A percentile compares a stretch with the other conserved stretches of the same genome.
Evolutionary conservation across 2,797 vertebrate genomes (phyloP).

Genomic region (Pachyuromys duprasi): DNA sequence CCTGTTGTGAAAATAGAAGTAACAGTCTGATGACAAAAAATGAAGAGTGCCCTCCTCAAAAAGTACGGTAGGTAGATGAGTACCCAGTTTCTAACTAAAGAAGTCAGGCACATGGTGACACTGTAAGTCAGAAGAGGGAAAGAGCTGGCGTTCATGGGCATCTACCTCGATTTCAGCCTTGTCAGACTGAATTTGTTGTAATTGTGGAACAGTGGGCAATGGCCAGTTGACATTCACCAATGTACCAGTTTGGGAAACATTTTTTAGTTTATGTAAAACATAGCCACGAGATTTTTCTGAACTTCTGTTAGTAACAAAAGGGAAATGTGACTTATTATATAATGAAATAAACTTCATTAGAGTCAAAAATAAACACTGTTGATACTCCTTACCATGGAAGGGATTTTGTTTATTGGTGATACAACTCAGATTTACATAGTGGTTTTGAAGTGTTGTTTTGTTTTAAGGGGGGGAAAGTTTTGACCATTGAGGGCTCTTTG

Average conservation of each 20-base stretch:
- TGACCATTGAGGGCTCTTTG: slow-evolving; percentile 50
- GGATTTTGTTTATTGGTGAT: slow-evolving; percentile 3
- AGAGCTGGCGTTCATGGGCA: neutral
- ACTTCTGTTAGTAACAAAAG: slow-evolving; percentile 53
- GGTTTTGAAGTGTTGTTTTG: slow-evolving; percentile 44
- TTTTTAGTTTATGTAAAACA: slow-evolving; percentile 45
- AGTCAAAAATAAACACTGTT: slow-evolving; percentile 46
- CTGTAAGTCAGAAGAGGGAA: neutral
- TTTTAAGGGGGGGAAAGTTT: slow-evolving; percentile 56
- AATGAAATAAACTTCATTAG: slow-evolving; percentile 61
- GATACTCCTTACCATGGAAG: slow-evolving; percentile 2
- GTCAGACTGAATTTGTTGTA: neutral
- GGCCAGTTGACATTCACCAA: neutral
- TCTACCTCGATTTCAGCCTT: neutral
- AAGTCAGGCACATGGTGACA: neutral
- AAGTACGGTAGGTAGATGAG: neutral
- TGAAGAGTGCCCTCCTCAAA: neutral
- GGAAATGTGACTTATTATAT: slow-evolving; percentile 31
- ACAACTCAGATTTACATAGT: slow-evolving; percentile 39
- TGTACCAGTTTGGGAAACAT: neutral
- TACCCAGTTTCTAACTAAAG: neutral
- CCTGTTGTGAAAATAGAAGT: slow-evolving; percentile 40
- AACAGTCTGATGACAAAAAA: slow-evolving; percentile 13
- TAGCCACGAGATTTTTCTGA: slow-evolving; percentile 49
- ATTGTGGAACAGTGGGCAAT: neutral